These are phyloP conservation scores for Scaptomyza flava DNA, from an alignment of 2,888 invertebrate species.

Conservation along the genomic window DNA sequence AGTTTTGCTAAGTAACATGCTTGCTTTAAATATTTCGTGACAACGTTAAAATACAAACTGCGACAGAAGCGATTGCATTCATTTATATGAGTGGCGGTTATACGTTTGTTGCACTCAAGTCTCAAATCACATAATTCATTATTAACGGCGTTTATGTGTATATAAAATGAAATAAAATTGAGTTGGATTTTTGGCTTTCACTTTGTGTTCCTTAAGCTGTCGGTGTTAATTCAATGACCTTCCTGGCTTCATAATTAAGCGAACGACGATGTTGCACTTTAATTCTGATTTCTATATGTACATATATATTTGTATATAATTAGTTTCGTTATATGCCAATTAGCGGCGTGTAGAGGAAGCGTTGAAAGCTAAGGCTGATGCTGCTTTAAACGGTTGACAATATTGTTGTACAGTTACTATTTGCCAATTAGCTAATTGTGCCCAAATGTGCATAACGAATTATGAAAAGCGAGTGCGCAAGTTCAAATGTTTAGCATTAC, in stretches of 20 bases:
- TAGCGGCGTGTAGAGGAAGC: constrained; percentile 73
- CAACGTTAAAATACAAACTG: neutral
- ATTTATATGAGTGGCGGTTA: constrained; percentile 6
- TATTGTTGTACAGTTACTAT: constrained; percentile 61
- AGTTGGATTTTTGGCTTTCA: constrained; percentile 29
- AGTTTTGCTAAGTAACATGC: too few relatives aligned
- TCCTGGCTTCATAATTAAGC: constrained; percentile 35
- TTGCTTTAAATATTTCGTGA: neutral
- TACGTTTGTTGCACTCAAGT: constrained; percentile 21
- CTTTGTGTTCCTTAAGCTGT: constrained; percentile 21
- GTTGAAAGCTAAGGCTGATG: constrained; percentile 32
- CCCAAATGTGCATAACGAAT: constrained; percentile 67
- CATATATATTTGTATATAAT: constrained; percentile 50
- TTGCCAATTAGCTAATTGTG: constrained; percentile 72
- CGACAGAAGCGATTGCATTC: neutral
- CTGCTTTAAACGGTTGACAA: constrained; percentile 53
- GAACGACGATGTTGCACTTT: constrained; percentile 28
- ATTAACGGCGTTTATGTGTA: constrained; percentile 4
- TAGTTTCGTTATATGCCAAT: constrained; percentile 76
- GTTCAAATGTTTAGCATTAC: constrained; percentile 59
- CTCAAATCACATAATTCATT: constrained; percentile 3
- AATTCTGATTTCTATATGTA: constrained; percentile 36
- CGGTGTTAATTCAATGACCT: constrained; percentile 54
- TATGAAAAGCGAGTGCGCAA: constrained; percentile 52
- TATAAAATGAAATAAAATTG: constrained; percentile 21